Conservation (phyloP, 2,888 invertebrate species). For the Melipona beecheii region DNA sequence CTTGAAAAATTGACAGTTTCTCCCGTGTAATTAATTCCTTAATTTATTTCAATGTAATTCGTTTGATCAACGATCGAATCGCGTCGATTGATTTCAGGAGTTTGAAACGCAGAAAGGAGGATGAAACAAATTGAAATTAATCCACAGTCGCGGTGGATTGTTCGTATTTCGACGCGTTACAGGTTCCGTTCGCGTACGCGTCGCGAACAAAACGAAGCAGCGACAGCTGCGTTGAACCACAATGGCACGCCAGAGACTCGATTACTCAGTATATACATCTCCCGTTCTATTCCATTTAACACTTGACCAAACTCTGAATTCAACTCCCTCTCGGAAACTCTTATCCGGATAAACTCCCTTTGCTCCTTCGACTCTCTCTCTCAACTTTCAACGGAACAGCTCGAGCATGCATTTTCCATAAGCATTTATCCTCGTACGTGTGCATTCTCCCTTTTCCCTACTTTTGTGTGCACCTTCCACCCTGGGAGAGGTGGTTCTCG, state of each 20-base stretch:
- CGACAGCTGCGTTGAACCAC: not conserved
- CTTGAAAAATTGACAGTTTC: too few species aligned
- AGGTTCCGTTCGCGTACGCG: too few species aligned
- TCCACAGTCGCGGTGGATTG: too few species aligned
- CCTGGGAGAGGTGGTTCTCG: too few species aligned
- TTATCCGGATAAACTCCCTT: not conserved
- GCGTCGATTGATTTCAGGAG: too few species aligned
- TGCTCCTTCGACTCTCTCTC: not conserved
- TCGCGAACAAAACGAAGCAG: not conserved
- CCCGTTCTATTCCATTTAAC: not conserved
- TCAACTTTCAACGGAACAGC: not conserved
- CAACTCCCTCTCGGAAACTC: not conserved
- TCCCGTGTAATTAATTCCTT: too few species aligned
- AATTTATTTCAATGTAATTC: too few species aligned
- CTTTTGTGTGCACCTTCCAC: not conserved
- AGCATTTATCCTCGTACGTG: not conserved
- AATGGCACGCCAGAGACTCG: not conserved
- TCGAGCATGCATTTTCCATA: not conserved
- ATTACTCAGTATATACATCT: not conserved
- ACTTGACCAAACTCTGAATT: not conserved
- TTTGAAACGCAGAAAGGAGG: too few species aligned
- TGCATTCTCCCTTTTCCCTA: not conserved
- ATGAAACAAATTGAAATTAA: too few species aligned
- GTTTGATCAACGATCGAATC: too few species aligned
- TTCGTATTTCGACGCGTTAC: too few species aligned